A percentile compares a stretch with the other conserved stretches of the same genome.
Conservation (phyloP, 2,888 invertebrate species). For the Microctonus hyperodae region DNA sequence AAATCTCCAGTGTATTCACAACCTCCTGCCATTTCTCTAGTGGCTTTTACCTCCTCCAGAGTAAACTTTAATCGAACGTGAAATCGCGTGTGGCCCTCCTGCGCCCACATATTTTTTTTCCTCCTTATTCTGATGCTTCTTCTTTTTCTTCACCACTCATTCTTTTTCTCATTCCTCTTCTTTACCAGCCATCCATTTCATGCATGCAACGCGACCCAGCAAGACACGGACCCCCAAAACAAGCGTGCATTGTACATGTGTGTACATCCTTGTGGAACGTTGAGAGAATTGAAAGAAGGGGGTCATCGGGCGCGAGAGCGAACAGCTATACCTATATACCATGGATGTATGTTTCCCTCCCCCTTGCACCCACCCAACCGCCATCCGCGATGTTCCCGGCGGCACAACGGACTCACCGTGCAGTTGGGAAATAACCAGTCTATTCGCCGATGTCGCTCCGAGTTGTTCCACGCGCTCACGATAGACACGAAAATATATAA, state of each 20-base stretch:
- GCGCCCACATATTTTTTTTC: not conserved
- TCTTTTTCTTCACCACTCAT: not conserved
- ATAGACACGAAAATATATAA: not conserved
- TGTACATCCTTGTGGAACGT: conserved; percentile 29
- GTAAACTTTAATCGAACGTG: conserved; percentile 28
- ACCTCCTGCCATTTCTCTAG: conserved; percentile 12
- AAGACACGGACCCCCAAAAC: not conserved
- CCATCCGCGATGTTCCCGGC: conserved; percentile 15
- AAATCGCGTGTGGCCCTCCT: conserved; percentile 27
- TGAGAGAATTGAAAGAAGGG: conserved; percentile 35
- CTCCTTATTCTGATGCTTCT: not conserved
- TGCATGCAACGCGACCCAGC: not conserved
- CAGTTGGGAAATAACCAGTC: conserved; percentile 24
- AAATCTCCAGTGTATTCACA: conserved; percentile 17
- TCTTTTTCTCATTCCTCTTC: too few species aligned
- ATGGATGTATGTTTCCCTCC: conserved; percentile 23
- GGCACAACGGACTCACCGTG: conserved; percentile 10
- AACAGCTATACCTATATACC: conserved; percentile 12
- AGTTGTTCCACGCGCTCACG: conserved; percentile 9
- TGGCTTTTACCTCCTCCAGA: conserved; percentile 16
- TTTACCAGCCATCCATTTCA: too few species aligned
- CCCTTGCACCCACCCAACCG: conserved; percentile 25
- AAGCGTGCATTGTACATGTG: conserved; percentile 20
- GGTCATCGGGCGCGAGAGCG: conserved; percentile 38
- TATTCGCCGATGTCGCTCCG: conserved; percentile 26